Conservation (phyloP, 2,888 invertebrate species). For the Cantharis flavilabris region DNA sequence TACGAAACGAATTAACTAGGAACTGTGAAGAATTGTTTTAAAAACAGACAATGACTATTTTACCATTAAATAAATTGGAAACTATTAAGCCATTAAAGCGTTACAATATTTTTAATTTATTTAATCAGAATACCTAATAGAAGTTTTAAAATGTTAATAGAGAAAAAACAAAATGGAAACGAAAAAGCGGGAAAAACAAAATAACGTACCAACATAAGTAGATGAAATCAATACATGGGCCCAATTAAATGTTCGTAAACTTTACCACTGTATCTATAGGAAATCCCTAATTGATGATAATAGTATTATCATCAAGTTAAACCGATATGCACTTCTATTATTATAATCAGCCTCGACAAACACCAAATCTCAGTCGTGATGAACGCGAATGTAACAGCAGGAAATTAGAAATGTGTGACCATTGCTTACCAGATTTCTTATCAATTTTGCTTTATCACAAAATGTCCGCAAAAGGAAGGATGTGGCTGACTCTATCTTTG, state of each 20-base stretch:
- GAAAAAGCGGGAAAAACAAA: background rate
- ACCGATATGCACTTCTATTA: background rate
- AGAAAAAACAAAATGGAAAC: background rate
- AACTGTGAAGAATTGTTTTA: background rate
- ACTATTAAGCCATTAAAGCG: constrained; percentile 3
- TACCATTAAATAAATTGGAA: constrained; percentile 9
- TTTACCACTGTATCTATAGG: constrained; percentile 14
- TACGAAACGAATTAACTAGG: constrained; percentile 22
- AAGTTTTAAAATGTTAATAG: background rate
- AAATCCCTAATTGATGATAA: constrained; percentile 24
- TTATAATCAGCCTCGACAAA: background rate
- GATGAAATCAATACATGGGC: background rate
- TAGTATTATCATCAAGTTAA: background rate
- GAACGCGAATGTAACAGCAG: constrained; percentile 12
- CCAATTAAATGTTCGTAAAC: background rate
- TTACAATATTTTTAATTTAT: background rate
- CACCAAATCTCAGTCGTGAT: background rate
- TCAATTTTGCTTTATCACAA: constrained; percentile 27
- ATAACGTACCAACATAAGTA: constrained; percentile 10
- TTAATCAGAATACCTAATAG: background rate
- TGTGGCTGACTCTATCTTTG: constrained; percentile 34
- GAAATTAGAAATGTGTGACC: constrained; percentile 34
- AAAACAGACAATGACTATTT: constrained; percentile 14
- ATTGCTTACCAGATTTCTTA: constrained; percentile 35
- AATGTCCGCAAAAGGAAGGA: constrained; percentile 35